Conservation (phyloP, 2,888 invertebrate species). For the Alitta virens region DNA sequence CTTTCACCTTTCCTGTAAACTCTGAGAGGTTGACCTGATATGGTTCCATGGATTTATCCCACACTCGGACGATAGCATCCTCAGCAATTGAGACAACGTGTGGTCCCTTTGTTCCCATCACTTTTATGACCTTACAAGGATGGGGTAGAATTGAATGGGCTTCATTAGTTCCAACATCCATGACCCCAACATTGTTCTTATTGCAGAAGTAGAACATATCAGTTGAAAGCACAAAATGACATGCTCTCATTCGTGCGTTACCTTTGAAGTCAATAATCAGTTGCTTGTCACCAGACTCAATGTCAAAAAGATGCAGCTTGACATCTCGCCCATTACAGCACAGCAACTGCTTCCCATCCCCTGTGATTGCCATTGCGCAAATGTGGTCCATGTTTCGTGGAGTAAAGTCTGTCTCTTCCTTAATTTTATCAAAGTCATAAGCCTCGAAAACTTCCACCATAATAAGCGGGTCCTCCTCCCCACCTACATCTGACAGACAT, state of each 20-base stretch:
- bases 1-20: constrained; percentile 26
- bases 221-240: neutral
- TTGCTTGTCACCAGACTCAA: neutral
- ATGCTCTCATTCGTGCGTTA: neutral
- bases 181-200: neutral
- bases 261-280: neutral
- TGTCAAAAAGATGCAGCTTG: constrained; percentile 12
- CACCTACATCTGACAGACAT: neutral
- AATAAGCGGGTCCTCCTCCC: neutral
- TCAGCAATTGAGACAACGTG: constrained; percentile 33
- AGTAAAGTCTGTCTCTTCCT: constrained; percentile 12
- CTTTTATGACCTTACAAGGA: constrained; percentile 18
- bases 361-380: constrained; percentile 8
- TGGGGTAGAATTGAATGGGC: constrained; percentile 5
- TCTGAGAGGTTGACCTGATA: constrained; percentile 22
- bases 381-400: constrained; percentile 17
- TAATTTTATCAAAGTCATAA: neutral
- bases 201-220: constrained; percentile 10
- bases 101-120: neutral
- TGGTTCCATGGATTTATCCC: constrained; percentile 31
- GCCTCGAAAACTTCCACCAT: constrained; percentile 16
- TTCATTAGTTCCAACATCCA: constrained; percentile 3
- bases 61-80: constrained; percentile 38
- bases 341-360: neutral
- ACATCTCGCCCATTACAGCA: constrained; percentile 14